These are phyloP conservation scores for Pyrrhia umbra DNA, from an alignment of 2,888 invertebrate species.

Conservation along the genomic window DNA sequence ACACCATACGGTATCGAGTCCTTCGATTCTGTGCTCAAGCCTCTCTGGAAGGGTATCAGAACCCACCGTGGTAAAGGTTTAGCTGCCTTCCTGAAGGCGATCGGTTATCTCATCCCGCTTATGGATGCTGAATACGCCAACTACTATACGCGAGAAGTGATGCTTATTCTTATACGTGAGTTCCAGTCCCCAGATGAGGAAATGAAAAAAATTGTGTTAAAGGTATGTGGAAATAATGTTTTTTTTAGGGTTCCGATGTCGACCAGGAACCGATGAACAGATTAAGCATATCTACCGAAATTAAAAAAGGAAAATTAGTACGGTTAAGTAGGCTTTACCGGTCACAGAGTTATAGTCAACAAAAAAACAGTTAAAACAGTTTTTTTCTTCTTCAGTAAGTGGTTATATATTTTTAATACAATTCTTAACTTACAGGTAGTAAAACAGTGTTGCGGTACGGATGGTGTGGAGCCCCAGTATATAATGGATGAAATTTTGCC, in stretches of 20 bases:
- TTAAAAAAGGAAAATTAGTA: too few species aligned
- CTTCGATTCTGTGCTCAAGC: slow-evolving; percentile 99
- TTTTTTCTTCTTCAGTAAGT: neutral
- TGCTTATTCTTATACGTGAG: slow-evolving; percentile 99
- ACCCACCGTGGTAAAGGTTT: slow-evolving; percentile 97
- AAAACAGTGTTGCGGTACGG: slow-evolving; percentile 99
- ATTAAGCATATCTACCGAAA: too few species aligned
- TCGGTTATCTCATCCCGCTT: slow-evolving; percentile 99
- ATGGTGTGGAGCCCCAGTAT: slow-evolving; percentile 99
- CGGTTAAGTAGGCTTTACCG: too few species aligned
- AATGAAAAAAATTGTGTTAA: slow-evolving; percentile 99
- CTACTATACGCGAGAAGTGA: slow-evolving; percentile 99
- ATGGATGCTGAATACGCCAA: slow-evolving; percentile 99
- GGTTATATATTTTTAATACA: neutral
- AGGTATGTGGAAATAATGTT: slow-evolving; percentile 89
- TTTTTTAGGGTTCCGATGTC: too few species aligned
- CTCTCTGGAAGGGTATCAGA: slow-evolving; percentile 99
- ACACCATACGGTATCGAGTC: slow-evolving; percentile 99
- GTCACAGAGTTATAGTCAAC: too few species aligned
- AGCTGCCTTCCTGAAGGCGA: slow-evolving; percentile 99
- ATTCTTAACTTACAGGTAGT: slow-evolving; percentile 93
- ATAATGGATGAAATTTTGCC: slow-evolving; percentile 99
- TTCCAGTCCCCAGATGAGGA: slow-evolving; percentile 99
- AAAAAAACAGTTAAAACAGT: too few species aligned
- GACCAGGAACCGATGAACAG: too few species aligned